phyloP scores from a whole-genome alignment of 53 echinoderm and acorn worm species.

The Astropecten irregularis region DNA sequence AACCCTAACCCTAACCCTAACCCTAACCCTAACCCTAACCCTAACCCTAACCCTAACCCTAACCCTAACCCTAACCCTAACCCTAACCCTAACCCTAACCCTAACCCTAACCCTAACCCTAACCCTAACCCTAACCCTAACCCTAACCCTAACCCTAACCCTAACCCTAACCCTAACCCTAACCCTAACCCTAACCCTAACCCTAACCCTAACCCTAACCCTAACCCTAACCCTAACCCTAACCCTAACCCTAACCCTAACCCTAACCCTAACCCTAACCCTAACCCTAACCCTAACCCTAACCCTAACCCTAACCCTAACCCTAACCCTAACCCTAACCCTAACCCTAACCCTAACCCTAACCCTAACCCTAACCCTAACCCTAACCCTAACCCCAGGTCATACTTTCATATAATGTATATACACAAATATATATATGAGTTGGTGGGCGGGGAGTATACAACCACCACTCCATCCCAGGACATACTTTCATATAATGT shows the following conservation, averaged over 20 bases:
- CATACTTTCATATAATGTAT: no score
- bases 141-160: conserved; percentile 49
- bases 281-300: conserved; percentile 46
- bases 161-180: conserved; percentile 49
- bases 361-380: conserved; percentile 49
- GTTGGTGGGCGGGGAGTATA: no score
- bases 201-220: conserved; percentile 49
- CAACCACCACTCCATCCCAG: no score
- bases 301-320: conserved; percentile 49
- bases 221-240: conserved; percentile 49
- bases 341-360: conserved; percentile 47
- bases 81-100: conserved; percentile 49
- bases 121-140: conserved; percentile 49
- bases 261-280: conserved; percentile 49
- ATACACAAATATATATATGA: no score
- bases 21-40: conserved; percentile 49
- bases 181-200: conserved; percentile 49
- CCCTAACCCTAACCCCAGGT: conserved; percentile 38
- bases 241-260: conserved; percentile 49
- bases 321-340: conserved; percentile 36
- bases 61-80: conserved; percentile 49
- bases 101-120: conserved; percentile 49
- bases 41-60: conserved; percentile 49
- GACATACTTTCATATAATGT: no score
- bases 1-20: conserved; percentile 49